A percentile compares a stretch with the other conserved stretches of the same genome.
These are phyloP conservation scores for Periplaneta americana DNA, from an alignment of 1,140 invertebrate species.

Conservation along the genomic window DNA sequence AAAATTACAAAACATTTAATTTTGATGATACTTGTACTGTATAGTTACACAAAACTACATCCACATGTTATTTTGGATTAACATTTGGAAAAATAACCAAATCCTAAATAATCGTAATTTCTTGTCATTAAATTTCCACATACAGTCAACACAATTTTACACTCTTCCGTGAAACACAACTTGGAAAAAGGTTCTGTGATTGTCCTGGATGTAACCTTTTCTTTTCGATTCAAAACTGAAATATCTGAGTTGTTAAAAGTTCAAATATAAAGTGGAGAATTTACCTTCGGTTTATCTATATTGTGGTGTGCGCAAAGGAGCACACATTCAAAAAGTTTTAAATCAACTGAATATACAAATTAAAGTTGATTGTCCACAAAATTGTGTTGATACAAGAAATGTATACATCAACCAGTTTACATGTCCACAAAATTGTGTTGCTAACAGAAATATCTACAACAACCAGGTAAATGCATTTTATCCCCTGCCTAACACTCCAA, in stretches of 20 bases:
- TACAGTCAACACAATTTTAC: background rate
- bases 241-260: background rate
- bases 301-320: background rate
- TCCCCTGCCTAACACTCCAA: background rate
- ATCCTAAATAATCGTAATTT: background rate
- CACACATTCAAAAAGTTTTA: background rate
- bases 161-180: background rate
- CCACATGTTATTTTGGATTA: background rate
- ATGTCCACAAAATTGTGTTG: too few relatives aligned
- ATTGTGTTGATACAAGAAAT: background rate
- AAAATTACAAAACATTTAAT: background rate
- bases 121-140: background rate
- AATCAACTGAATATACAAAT: background rate
- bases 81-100: background rate
- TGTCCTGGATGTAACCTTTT: background rate
- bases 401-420: too few relatives aligned
- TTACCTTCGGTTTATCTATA: too few relatives aligned
- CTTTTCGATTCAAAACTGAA: too few relatives aligned
- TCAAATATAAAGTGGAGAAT: too few relatives aligned
- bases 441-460: too few relatives aligned
- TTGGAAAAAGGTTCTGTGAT: background rate
- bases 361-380: background rate
- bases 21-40: background rate
- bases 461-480: too few relatives aligned
- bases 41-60: conserved; percentile 35